phyloP scores from a whole-genome alignment of 1,140 invertebrate genomes.

The Hirudo medicinalis region DNA sequence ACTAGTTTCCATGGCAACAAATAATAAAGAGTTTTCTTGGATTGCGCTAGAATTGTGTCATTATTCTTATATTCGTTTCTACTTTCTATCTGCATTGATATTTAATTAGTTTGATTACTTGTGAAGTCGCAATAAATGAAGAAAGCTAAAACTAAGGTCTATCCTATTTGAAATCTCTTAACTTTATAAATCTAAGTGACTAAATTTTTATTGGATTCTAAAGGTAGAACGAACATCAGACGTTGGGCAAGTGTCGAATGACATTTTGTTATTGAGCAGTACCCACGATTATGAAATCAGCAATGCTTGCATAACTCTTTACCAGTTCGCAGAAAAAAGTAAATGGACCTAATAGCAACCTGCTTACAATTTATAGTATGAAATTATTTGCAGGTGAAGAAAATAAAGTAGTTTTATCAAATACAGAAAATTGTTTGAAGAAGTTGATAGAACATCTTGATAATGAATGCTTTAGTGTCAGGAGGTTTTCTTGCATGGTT shows the following conservation, averaged over 20 bases:
- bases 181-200: no score
- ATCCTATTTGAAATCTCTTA: no score
- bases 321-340: constrained; percentile 10
- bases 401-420: neutral
- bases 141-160: no score
- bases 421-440: constrained; percentile 8
- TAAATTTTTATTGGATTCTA: neutral
- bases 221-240: neutral
- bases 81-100: no score
- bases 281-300: constrained; percentile 1
- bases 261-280: neutral
- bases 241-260: neutral
- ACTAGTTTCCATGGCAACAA: no score
- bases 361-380: neutral
- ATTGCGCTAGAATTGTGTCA: no score
- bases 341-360: neutral
- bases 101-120: no score
- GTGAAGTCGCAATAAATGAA: no score
- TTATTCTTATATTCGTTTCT: no score
- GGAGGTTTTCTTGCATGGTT: constrained; percentile 8
- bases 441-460: neutral
- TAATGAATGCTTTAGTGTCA: constrained; percentile 1
- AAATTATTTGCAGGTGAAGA: constrained; percentile 2
- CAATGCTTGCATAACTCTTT: neutral
- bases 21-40: no score